These are phyloP conservation scores for Cenopis cana DNA, from an alignment of 2,888 invertebrate genomes.

Conservation along the genomic window DNA sequence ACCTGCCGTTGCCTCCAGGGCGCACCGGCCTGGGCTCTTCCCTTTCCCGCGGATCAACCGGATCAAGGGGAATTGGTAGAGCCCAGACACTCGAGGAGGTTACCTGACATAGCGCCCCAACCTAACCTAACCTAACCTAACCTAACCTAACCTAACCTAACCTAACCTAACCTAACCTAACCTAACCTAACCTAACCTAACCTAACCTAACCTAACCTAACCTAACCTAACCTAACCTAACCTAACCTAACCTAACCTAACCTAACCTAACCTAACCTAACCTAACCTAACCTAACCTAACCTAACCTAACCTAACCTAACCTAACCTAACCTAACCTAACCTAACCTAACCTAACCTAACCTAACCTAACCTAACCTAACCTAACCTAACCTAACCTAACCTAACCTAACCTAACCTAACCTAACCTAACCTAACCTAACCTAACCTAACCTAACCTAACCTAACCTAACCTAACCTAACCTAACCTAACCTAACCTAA, in stretches of 20 bases:
- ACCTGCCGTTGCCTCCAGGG: no score
- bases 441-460: conserved; percentile 24
- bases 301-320: conserved; percentile 37
- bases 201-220: conserved; percentile 30
- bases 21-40: no score
- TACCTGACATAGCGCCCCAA: not conserved
- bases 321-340: conserved; percentile 33
- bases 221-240: conserved; percentile 34
- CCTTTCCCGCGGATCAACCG: no score
- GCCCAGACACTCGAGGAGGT: no score
- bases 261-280: conserved; percentile 33
- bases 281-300: conserved; percentile 37
- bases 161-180: conserved; percentile 23
- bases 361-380: conserved; percentile 40
- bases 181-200: conserved; percentile 14
- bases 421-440: conserved; percentile 24
- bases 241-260: conserved; percentile 35
- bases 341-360: conserved; percentile 30
- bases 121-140: conserved; percentile 23
- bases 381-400: conserved; percentile 29
- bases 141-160: conserved; percentile 23
- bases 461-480: conserved; percentile 31
- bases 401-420: conserved; percentile 24
- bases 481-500: conserved; percentile 39
- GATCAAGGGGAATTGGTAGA: no score